These are phyloP conservation scores for Eugnorisma glareosa DNA, from an alignment of 2,888 invertebrate genomes.

Conservation along the genomic window DNA sequence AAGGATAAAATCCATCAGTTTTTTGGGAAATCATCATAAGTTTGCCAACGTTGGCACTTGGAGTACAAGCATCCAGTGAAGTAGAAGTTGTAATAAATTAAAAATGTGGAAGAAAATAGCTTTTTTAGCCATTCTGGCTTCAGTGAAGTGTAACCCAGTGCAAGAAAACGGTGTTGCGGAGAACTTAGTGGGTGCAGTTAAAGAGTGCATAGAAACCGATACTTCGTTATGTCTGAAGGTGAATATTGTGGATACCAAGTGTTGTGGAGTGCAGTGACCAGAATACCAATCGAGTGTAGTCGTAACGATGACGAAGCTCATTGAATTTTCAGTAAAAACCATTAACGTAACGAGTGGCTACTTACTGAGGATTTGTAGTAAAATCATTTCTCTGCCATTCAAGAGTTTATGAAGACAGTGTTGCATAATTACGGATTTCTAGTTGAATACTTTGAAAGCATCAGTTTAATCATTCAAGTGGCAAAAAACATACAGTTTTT, in stretches of 20 bases:
- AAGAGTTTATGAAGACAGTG: slow-evolving; percentile 9
- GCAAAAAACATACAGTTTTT: background rate
- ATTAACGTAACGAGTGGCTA: slow-evolving; percentile 44
- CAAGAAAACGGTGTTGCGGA: slow-evolving; percentile 85
- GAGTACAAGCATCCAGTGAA: slow-evolving; percentile 73
- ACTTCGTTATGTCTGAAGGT: slow-evolving; percentile 92
- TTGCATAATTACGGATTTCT: background rate
- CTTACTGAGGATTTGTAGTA: slow-evolving; percentile 48
- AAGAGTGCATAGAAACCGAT: slow-evolving; percentile 91
- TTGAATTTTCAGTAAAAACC: slow-evolving; percentile 50
- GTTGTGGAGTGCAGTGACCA: slow-evolving; percentile 75
- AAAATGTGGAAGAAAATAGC: slow-evolving; percentile 84
- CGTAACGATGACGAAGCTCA: slow-evolving; percentile 38
- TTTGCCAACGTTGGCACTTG: slow-evolving; percentile 82
- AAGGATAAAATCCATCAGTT: slow-evolving; percentile 89
- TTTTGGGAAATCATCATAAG: slow-evolving; percentile 88
- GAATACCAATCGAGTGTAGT: slow-evolving; percentile 67
- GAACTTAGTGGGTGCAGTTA: slow-evolving; percentile 85
- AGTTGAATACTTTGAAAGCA: background rate
- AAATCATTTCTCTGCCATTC: slow-evolving; percentile 23
- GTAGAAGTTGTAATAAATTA: slow-evolving; percentile 56
- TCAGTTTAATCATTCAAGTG: background rate
- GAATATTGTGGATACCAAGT: slow-evolving; percentile 78
- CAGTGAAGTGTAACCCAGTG: slow-evolving; percentile 83
- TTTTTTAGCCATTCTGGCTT: slow-evolving; percentile 83